Percentiles rank a stretch among this genome's conserved stretches.
phyloP scores from a whole-genome alignment of 2,888 invertebrate species.

The Morpho achilles region DNA sequence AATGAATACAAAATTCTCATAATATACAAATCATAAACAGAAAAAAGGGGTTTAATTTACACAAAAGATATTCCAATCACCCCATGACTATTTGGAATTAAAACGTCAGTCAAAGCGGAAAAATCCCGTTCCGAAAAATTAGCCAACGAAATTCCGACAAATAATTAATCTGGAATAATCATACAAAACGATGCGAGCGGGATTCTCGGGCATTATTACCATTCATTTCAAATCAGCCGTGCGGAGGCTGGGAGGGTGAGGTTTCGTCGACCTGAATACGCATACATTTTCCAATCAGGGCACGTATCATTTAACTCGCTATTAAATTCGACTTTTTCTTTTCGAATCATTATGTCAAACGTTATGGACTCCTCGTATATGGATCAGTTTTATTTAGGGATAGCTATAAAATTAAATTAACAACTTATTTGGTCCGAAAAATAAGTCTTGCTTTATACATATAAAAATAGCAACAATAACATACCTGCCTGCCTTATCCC shows the following conservation, averaged over 20 bases:
- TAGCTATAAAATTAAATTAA: not conserved
- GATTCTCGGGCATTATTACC: constrained; percentile 75
- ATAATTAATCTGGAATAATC: constrained; percentile 80
- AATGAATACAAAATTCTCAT: too few relatives aligned
- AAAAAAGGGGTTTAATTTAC: constrained; percentile 21
- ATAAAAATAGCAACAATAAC: too few relatives aligned
- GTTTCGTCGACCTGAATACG: constrained; percentile 73
- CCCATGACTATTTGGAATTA: constrained; percentile 67
- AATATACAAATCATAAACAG: constrained; percentile 5
- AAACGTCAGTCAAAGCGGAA: constrained; percentile 76
- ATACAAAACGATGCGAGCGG: constrained; percentile 77
- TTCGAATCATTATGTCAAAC: constrained; percentile 71
- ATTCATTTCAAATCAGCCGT: constrained; percentile 79
- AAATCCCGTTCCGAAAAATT: constrained; percentile 77
- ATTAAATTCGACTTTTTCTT: constrained; percentile 78
- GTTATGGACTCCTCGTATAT: constrained; percentile 42
- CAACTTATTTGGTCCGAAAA: too few relatives aligned
- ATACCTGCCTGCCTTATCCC: too few relatives aligned
- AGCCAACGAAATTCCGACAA: constrained; percentile 76
- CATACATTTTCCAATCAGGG: constrained; percentile 79
- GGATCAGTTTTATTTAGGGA: not conserved
- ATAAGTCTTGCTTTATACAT: too few relatives aligned
- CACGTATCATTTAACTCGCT: constrained; percentile 79
- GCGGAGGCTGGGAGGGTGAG: constrained; percentile 57
- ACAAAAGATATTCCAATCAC: constrained; percentile 35